A percentile compares a stretch with the other conserved stretches of the same genome.
Evolutionary conservation across 1,140 invertebrate genomes (phyloP).

Genomic region (Ceratina calcarata): DNA sequence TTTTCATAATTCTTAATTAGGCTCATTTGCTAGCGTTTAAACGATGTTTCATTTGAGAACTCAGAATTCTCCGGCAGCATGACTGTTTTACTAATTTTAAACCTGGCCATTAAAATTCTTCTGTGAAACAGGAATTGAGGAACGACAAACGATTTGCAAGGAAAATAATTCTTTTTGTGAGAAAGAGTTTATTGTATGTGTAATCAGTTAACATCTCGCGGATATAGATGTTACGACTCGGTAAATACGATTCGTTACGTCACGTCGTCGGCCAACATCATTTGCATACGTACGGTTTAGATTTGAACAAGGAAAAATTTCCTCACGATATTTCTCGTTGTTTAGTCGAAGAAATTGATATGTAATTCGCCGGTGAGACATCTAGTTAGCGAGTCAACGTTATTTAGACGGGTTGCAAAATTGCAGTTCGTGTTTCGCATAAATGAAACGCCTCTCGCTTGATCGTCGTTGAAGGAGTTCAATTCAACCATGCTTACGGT

Average conservation of each 20-base stretch:
- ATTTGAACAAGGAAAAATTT: background rate
- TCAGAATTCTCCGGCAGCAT: background rate
- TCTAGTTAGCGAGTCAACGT: slow-evolving; percentile 3
- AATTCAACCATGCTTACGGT: background rate
- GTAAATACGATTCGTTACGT: background rate
- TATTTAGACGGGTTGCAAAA: slow-evolving; percentile 1
- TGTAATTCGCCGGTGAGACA: background rate
- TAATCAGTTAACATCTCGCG: background rate
- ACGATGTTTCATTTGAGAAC: background rate
- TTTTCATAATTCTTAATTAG: background rate
- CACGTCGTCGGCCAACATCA: background rate
- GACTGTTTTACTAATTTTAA: background rate
- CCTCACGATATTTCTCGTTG: background rate
- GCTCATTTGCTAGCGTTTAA: background rate
- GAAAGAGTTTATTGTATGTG: background rate
- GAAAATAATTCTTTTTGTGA: background rate
- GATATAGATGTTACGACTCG: background rate
- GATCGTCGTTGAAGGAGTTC: slow-evolving; percentile 9
- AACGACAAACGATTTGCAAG: background rate
- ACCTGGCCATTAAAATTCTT: background rate
- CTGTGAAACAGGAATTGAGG: background rate
- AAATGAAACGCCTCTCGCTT: slow-evolving; percentile 6
- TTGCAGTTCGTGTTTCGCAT: background rate
- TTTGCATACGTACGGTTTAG: background rate
- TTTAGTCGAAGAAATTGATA: slow-evolving; percentile 12